These are phyloP conservation scores for Pachycephala philippinensis DNA, from an alignment of 2,113 vertebrate genomes.

Conservation along the genomic window DNA sequence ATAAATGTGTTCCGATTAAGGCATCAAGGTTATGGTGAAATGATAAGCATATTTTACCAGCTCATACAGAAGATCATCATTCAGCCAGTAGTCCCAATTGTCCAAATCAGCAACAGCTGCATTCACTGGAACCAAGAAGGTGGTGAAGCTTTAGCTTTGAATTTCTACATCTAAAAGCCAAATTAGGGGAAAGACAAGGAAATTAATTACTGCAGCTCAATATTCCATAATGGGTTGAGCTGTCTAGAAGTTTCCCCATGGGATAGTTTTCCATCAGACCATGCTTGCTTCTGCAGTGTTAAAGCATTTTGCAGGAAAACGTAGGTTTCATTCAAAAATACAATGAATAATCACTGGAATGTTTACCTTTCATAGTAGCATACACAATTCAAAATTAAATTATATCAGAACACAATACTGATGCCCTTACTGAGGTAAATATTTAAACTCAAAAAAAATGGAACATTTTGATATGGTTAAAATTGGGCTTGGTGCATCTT, in stretches of 20 bases:
- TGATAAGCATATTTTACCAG: neutral
- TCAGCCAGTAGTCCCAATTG: neutral
- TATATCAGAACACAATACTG: neutral
- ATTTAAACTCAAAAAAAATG: neutral
- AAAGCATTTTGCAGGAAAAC: neutral
- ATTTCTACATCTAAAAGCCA: neutral
- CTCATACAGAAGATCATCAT: rapidly evolving
- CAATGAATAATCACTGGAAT: neutral
- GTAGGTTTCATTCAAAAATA: neutral
- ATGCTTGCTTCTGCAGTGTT: neutral
- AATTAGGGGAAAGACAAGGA: neutral
- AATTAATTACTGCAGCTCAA: neutral
- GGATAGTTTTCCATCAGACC: neutral
- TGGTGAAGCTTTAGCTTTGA: neutral
- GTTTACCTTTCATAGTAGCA: neutral
- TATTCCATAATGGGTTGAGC: neutral
- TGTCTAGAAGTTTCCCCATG: neutral
- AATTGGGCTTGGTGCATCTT: neutral
- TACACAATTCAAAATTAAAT: neutral
- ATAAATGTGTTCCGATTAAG: neutral
- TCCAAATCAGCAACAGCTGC: neutral
- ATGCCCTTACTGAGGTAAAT: neutral
- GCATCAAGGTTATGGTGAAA: neutral
- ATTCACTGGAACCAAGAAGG: neutral
- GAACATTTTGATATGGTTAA: neutral